Evolutionary conservation across 2,888 invertebrate species (phyloP), one percentile per base, ranked within the genome.

Genomic region (Ferdinandea cuprea): DNA sequence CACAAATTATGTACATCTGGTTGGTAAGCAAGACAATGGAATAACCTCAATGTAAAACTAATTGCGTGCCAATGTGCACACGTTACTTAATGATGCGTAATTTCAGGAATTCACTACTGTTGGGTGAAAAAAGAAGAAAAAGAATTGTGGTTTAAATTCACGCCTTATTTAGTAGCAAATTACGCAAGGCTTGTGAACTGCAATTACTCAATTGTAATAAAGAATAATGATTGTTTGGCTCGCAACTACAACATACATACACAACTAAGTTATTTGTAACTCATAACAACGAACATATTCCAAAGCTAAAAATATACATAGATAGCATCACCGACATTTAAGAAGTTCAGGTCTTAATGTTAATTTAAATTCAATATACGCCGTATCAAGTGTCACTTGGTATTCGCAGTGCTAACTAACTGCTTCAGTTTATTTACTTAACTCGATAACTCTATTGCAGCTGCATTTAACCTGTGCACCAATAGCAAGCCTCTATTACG

Each of bases 161-260:
- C 59, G 59, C 59, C 44, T 59, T 44, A 59, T 42, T 59, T 59
- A 44, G 44, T 30, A 19, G 59, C 44, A 59, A 59, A 59, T 59
- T 42, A 59, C 59, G 44, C 44, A 42, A 59, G 44, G 11, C 56
- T 37, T 11, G 15, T 9, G 1, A 54, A 35, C 6, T 19, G 19
- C 19, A 32, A 19, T 19, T 35, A 17, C 19, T 13, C 11, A 52
- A 52, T 28, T 30, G 50, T 30, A 50, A 1, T 50, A 13, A 50
- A 28, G 8, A 30, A 48, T 48, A 4, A 50, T 50, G 11, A 30
- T 30, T 52, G 52, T 17, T 15, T 32, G 13, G 17, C 11, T 30
- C 5, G 25, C 25, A 3, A 25, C 25, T 25, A 25, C 1, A 35
- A 1, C 6, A 11, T 35, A 35, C 30, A n/a, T n/a, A n/a, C n/a